Percentiles rank a stretch among this genome's conserved stretches.
Evolutionary conservation across 2,113 vertebrate genomes (phyloP).

Genomic region (Epinephelus lanceolatus): DNA sequence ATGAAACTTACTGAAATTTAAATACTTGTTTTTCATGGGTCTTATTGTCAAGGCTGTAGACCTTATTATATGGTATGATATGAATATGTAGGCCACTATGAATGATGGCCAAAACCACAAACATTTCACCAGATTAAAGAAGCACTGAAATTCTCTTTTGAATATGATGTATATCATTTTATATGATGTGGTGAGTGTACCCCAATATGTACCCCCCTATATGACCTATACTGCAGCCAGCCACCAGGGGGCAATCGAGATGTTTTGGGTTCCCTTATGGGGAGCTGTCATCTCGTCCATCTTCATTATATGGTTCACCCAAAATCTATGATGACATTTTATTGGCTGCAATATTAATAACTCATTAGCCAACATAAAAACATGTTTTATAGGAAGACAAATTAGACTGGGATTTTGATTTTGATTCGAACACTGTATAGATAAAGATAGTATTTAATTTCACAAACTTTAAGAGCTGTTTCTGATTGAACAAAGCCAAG

Average conservation of each 20-base stretch:
- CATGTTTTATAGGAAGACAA: not conserved
- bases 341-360: not conserved
- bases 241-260: no score
- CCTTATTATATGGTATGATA: no score
- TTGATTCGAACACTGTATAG: not conserved
- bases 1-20: not conserved
- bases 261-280: no score
- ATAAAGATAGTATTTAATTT: not conserved
- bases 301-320: not conserved
- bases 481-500: not conserved
- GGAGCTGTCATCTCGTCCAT: no score
- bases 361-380: not conserved
- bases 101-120: not conserved
- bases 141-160: not conserved
- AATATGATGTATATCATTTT: not conserved
- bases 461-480: not conserved
- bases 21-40: not conserved
- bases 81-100: no score
- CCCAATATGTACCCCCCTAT: no score
- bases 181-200: not conserved
- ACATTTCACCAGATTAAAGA: not conserved
- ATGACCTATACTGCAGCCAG: no score
- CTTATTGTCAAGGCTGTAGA: not conserved
- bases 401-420: not conserved
- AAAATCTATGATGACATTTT: not conserved